phyloP scores from a whole-genome alignment of 2,797 vertebrate genomes.

The Margarornis squamiger region DNA sequence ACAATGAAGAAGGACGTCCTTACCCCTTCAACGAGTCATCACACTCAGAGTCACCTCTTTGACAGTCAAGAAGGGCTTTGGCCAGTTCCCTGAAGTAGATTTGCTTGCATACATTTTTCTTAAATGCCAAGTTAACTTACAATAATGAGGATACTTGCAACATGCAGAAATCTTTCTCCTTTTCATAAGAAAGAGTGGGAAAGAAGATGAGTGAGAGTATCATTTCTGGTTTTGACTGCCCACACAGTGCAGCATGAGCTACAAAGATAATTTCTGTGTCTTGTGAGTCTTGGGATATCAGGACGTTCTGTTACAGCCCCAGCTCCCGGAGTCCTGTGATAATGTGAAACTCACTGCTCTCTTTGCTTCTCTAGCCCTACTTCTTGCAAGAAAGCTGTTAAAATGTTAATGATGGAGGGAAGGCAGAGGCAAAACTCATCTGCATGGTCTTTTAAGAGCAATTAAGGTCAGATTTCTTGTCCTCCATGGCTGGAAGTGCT shows the following conservation, averaged over 20 bases:
- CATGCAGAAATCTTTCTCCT: not conserved
- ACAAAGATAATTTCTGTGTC: not conserved
- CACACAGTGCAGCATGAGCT: not conserved
- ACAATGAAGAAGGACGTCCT: not conserved
- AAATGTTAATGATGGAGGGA: not conserved
- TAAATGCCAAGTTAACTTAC: not conserved
- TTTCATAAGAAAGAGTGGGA: not conserved
- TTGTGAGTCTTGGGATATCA: not conserved
- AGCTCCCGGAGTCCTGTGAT: not conserved
- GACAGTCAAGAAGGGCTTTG: not conserved
- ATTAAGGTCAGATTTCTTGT: not conserved
- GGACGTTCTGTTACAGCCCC: not conserved
- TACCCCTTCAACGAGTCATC: not conserved
- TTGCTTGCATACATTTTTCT: not conserved
- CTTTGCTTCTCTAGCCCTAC: not conserved
- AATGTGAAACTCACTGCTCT: not conserved
- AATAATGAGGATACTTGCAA: not conserved
- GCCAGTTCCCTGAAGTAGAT: not conserved
- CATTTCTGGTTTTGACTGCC: not conserved
- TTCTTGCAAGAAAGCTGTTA: not conserved
- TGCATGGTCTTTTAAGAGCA: not conserved
- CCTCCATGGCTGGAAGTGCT: not conserved
- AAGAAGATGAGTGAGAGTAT: not conserved
- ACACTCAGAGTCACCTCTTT: not conserved
- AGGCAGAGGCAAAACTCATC: not conserved